Base-by-base conservation (phyloP, 92 coral and sea anemone species). In the Montipora capitata region DNA sequence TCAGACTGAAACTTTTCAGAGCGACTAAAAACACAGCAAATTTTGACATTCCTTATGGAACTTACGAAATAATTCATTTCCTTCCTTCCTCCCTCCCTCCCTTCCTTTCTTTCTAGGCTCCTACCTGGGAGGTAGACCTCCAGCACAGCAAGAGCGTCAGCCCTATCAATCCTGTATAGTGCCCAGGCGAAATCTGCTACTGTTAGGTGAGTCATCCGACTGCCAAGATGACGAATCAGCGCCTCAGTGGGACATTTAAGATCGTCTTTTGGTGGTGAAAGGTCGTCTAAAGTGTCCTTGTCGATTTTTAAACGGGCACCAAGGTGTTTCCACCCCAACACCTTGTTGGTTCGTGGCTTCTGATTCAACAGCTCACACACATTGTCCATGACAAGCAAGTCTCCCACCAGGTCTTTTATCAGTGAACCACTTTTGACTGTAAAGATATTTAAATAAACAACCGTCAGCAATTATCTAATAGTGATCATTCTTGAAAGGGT, bases 241-340 rank as follows among this genome's bases (percentile, higher is more conserved):
- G 74, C 81, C 75, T 84, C 88, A 38, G 88, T 84, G 41, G 88
- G 88, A 64, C 88, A 42, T 27, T 15, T 38, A 10, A 40, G 44
- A 40, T 54, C 74, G 44, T 41, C 64, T 20, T 58, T 39, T 15
- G 56, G 15, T 2, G 82, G 65, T 18, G 79, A 74, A 44, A 84
- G 70, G 58, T 62, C 82, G 66, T 84, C 88, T 41, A 84, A 61
- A 63, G 8, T 75, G 18, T 74, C 82, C 56, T 38, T 84, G 72
- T 74, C 67, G 17, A 84, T 44, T 3, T 35, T 35, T 2, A 74
- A 45, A 44, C 54, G 17, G 39, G 0, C 49, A 2, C 88, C 88
- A 7, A 84, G 75, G n/a, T 75, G 74, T 62, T 44, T 63, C 82
- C 79, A 84, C 16, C 67, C 54, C 56, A 3, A 4, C 49, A 74